A percentile compares a stretch with the other conserved stretches of the same genome.
Evolutionary conservation across 2,888 invertebrate species (phyloP).

Genomic region (Nematopogon swammerdamellus): DNA sequence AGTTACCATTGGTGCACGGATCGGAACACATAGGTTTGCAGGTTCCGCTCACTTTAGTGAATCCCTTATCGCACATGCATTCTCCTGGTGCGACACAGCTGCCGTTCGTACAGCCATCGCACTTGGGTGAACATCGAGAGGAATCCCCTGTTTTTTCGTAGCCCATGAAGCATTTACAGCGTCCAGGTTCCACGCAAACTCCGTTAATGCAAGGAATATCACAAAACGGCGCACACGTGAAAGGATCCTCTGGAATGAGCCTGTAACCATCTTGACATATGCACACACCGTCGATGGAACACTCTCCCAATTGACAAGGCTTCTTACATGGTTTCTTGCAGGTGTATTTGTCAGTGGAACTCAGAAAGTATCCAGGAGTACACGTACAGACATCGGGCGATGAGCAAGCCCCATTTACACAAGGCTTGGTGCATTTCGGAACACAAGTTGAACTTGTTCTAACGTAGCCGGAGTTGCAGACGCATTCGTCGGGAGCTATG

Average conservation of each 20-base stretch:
- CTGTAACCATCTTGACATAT: constrained; percentile 16
- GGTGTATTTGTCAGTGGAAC: constrained; percentile 11
- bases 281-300: constrained; percentile 20
- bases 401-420: constrained; percentile 24
- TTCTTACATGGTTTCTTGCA: constrained; percentile 22
- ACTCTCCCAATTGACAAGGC: constrained; percentile 21
- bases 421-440: constrained; percentile 27
- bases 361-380: constrained; percentile 17
- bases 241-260: constrained; percentile 6
- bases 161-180: constrained; percentile 17
- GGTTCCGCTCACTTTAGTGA: constrained; percentile 10
- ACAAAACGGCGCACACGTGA: too few relatives aligned
- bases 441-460: constrained; percentile 16
- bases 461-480: constrained; percentile 3
- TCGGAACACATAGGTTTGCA: constrained; percentile 15
- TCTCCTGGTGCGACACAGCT: constrained; percentile 18
- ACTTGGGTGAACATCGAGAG: constrained; percentile 21
- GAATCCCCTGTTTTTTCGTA: constrained; percentile 13
- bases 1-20: constrained; percentile 12
- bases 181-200: constrained; percentile 17
- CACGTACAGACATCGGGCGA: constrained; percentile 29
- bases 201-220: constrained; percentile 18
- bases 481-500: constrained; percentile 1
- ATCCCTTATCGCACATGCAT: constrained; percentile 12
- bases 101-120: constrained; percentile 19